phyloP scores from a whole-genome alignment of 2,888 invertebrate species.

The Eupeodes latifasciatus region DNA sequence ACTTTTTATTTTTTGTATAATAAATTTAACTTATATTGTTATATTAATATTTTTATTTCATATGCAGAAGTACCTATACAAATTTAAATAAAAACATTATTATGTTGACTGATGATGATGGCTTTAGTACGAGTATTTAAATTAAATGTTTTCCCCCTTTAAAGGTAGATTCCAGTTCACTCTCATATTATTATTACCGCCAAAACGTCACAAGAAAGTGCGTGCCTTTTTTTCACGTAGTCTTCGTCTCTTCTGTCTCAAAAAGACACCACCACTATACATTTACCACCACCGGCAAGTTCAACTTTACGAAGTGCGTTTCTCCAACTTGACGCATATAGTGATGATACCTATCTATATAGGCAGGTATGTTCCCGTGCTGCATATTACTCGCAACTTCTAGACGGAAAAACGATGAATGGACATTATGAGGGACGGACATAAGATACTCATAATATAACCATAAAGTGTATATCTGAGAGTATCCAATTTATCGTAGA shows the following conservation, averaged over 20 bases:
- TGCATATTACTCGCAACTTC: constrained; percentile 26
- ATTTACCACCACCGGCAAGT: constrained; percentile 40
- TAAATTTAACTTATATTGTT: constrained; percentile 32
- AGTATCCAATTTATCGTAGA: constrained; percentile 20
- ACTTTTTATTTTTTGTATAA: background rate
- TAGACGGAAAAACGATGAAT: constrained; percentile 65
- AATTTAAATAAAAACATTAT: constrained; percentile 52
- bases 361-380: background rate
- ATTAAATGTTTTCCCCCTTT: constrained; percentile 15
- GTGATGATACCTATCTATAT: background rate
- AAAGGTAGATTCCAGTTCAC: constrained; percentile 25
- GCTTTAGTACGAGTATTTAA: background rate
- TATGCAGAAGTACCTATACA: constrained; percentile 10
- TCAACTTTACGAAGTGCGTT: constrained; percentile 58
- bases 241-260: constrained; percentile 26
- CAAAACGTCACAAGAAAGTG: constrained; percentile 61
- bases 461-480: constrained; percentile 42
- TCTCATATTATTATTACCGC: constrained; percentile 47
- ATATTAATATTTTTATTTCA: constrained; percentile 54
- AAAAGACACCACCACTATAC: constrained; percentile 1
- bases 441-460: constrained; percentile 43
- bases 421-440: constrained; percentile 35
- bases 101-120: constrained; percentile 38
- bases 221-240: constrained; percentile 46
- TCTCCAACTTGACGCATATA: constrained; percentile 41